Evolutionary conservation across 2,797 vertebrate species (phyloP), one percentile per base, ranked within the genome.

Genomic region (Spondyliosoma cantharus): DNA sequence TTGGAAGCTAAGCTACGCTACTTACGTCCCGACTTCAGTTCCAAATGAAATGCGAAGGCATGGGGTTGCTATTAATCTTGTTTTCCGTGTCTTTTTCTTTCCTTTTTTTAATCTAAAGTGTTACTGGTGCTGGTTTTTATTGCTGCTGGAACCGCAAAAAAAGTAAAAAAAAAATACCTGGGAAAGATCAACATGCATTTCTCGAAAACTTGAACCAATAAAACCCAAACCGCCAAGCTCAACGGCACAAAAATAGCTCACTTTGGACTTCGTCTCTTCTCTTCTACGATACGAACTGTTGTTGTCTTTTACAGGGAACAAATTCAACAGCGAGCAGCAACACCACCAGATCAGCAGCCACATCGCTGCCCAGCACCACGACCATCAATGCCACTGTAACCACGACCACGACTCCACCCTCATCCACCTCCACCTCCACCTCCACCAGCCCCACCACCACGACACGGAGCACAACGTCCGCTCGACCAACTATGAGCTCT

Each of bases 301-400:
- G 4, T 56, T 71, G 57, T 52, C 2, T 71, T 54, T 62, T 4
- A 46, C 70, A 84, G 78, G 46, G 0, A 17, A 13, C 16, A 56
- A 2, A 2, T 42, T 0, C 57, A 54, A 25, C 70, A 27, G 3
- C 0, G 16, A 48, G 25, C 20, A 29, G 0, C 8, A 50, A 3
- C 46, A 14, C 0, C 24, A 5, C n/a, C 0, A 1, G 2, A 5
- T 0, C 37, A 12, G 2, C 3, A 32, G 5, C 29, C 32, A 32
- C 32, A 32, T 1, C 7, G 32, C 32, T 32, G 32, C 7, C 32
- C 19, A 17, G 0, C 0, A 19, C 0, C 1, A 24, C 65, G 62
- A 11, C 48, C 25, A 60, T 1, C 57, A 1, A 9, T 22, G n/a
- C 3, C 4, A 5, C 24, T 4, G 1, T 1, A 0, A 73, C 63